These are phyloP conservation scores for Incurvaria masculella DNA, from an alignment of 2,888 invertebrate species.

Conservation along the genomic window DNA sequence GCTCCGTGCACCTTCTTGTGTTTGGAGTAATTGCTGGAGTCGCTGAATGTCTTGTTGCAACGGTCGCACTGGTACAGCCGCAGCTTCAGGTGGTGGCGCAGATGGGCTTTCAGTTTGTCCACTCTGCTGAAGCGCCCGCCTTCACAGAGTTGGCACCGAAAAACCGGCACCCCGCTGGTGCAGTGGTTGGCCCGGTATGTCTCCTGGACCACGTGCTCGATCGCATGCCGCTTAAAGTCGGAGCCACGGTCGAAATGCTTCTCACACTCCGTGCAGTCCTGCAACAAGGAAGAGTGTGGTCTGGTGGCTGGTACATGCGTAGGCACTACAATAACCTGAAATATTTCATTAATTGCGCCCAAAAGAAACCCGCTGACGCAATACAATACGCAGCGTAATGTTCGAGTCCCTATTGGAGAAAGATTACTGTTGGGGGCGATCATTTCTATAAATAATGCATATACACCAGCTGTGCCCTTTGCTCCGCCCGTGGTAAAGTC, in stretches of 20 bases:
- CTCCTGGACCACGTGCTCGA: slow-evolving; percentile 43
- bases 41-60: slow-evolving; percentile 48
- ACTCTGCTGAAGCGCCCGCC: slow-evolving; percentile 32
- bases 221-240: slow-evolving; percentile 47
- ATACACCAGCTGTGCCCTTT: neutral
- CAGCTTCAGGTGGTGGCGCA: slow-evolving; percentile 46
- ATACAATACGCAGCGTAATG: no score
- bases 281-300: slow-evolving; percentile 11
- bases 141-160: slow-evolving; percentile 39
- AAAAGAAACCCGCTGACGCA: no score
- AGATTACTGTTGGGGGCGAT: neutral
- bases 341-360: slow-evolving; percentile 10
- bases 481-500: no score
- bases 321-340: slow-evolving; percentile 7
- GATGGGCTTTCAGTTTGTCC: slow-evolving; percentile 45
- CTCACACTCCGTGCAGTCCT: slow-evolving; percentile 40
- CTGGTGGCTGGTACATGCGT: neutral
- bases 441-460: neutral
- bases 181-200: slow-evolving; percentile 38
- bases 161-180: slow-evolving; percentile 29
- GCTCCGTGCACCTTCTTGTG: slow-evolving; percentile 49
- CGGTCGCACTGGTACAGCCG: slow-evolving; percentile 46
- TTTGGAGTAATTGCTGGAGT: slow-evolving; percentile 51
- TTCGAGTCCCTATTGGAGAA: slow-evolving; percentile 8
- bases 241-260: slow-evolving; percentile 42